Evolutionary conservation across 2,797 vertebrate genomes (phyloP), one percentile per base, ranked within the genome.

Genomic region (Pseudopleuronectes americanus): DNA sequence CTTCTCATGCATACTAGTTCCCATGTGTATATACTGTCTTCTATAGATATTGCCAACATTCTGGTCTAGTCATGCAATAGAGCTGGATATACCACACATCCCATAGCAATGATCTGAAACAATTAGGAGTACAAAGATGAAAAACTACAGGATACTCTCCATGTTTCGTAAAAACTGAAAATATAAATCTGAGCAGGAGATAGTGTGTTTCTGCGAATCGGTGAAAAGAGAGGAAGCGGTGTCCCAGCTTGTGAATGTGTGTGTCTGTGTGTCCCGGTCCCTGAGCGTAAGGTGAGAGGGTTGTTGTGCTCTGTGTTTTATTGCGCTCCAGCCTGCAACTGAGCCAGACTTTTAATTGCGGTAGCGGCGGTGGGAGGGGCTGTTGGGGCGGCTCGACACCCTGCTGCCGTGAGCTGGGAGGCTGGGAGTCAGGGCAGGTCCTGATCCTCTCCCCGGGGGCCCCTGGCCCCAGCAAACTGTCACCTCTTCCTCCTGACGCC

Each of bases 401-500:
- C 88, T 87, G 87, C 90, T 91, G 85, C 86, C 48, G 62, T 74
- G 89, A 81, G 89, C 89, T 85, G 89, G 82, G 89, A 91, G 85
- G 91, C 83, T 84, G 85, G 89, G 89, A 95, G 92, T 88, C 68
- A 79, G 83, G 81, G 93, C 92, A 95, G 95, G 88, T 94, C 96
- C 93, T 94, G 95, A 96, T 95, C 94, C 79, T 63, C 31, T 88
- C 93, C 95, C 95, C 2, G 19, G 86, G 87, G 91, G 80, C 88
- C 88, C 84, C 57, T 73, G 77, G 92, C 88, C 90, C 94, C 91
- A 92, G 92, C 93, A 90, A 90, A 93, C 95, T 96, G 95, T 95
- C 92, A 91, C 94, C 91, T 95, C 96, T 95, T 93, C 88, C 90
- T 88, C 88, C 87, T 96, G 96, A 94, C 92, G 93, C 92, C 90